These are phyloP conservation scores for Drosophila malerkotliana DNA, from an alignment of 1,140 invertebrate genomes.

Conservation along the genomic window DNA sequence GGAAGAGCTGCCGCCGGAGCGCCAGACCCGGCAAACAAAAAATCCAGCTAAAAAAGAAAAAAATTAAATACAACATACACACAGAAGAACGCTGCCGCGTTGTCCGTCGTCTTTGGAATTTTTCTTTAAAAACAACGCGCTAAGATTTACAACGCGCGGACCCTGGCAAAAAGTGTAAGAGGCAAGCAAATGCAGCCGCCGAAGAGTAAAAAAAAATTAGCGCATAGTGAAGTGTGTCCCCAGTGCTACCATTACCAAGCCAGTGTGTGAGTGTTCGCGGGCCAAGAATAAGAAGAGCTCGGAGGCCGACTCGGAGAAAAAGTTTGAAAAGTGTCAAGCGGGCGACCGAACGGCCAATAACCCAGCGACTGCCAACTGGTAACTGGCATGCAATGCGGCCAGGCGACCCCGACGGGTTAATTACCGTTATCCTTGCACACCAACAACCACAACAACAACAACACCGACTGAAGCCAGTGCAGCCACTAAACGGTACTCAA, in stretches of 20 bases:
- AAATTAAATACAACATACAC: conserved; percentile 6
- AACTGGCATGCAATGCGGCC: conserved; percentile 58
- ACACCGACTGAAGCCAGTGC: not conserved
- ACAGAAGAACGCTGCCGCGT: conserved; percentile 39
- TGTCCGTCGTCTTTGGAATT: conserved; percentile 49
- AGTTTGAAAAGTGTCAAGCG: conserved; percentile 79
- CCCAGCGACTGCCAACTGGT: conserved; percentile 41
- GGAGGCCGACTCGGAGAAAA: conserved; percentile 38
- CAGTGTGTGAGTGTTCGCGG: conserved; percentile 19
- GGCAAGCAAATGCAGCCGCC: conserved; percentile 47
- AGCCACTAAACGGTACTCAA: conserved; percentile 52
- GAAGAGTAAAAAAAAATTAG: conserved; percentile 60
- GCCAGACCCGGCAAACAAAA: conserved; percentile 44
- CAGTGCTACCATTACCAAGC: conserved; percentile 3
- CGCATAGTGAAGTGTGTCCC: conserved; percentile 47
- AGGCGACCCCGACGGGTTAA: conserved; percentile 71
- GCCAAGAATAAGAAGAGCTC: conserved; percentile 36
- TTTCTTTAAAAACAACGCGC: conserved; percentile 51
- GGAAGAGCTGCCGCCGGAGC: conserved; percentile 61
- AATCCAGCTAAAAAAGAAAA: conserved; percentile 16
- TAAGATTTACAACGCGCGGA: conserved; percentile 41
- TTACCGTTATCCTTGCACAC: conserved; percentile 75
- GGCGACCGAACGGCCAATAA: conserved; percentile 55
- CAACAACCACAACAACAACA: conserved; percentile 30
- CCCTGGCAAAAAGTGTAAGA: conserved; percentile 39